Percentiles rank a stretch among this genome's conserved stretches.
Conservation (phyloP, 2,113 vertebrate species). For the Nothocercus nigrocapillus region DNA sequence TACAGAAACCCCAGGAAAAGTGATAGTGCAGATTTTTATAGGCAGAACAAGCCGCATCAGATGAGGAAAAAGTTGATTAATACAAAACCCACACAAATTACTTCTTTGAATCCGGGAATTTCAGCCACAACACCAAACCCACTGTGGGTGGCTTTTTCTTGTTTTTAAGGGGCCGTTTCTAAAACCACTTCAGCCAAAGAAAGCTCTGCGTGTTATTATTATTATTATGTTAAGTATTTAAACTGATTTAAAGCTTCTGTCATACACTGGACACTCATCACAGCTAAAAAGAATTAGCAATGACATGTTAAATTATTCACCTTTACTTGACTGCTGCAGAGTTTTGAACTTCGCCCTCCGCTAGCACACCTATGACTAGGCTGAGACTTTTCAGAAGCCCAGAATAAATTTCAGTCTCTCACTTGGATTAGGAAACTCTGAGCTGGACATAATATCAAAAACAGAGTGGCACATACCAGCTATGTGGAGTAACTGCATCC, state of each 20-base stretch:
- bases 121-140: not conserved
- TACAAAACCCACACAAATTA: not conserved
- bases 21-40: not conserved
- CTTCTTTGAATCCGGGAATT: not conserved
- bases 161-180: not conserved
- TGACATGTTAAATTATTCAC: not conserved
- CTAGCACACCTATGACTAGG: not conserved
- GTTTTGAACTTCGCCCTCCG: not conserved
- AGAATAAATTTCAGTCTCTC: not conserved
- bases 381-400: not conserved
- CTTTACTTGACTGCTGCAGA: not conserved
- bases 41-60: not conserved
- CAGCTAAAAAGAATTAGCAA: not conserved
- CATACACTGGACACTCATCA: not conserved
- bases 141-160: not conserved
- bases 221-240: not conserved
- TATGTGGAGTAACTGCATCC: not conserved
- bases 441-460: not conserved
- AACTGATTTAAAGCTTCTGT: not conserved
- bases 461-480: not conserved
- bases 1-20: not conserved
- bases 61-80: not conserved
- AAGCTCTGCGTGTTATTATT: not conserved
- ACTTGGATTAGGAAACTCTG: not conserved
- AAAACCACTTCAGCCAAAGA: not conserved